phyloP scores from a whole-genome alignment of 2,113 vertebrate genomes.

The Gadus macrocephalus region DNA sequence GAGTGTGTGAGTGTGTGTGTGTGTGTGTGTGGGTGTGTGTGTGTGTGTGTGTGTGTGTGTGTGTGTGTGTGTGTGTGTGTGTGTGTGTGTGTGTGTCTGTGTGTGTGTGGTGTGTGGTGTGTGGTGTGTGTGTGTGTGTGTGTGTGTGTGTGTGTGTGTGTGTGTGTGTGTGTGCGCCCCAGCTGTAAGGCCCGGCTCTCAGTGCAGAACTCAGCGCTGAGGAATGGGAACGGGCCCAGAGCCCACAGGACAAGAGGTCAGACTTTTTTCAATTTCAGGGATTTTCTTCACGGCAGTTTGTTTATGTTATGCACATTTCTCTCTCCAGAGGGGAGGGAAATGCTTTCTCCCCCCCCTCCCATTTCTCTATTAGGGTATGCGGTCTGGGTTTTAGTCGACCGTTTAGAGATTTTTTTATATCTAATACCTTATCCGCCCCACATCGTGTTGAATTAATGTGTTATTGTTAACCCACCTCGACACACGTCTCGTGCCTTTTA shows the following conservation, averaged over 20 bases:
- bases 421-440: not conserved
- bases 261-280: conserved; percentile 69
- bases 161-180: conserved; percentile 1
- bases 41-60: too few relatives aligned
- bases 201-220: conserved; percentile 88
- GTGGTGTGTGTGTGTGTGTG: too few relatives aligned
- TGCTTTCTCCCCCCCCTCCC: conserved; percentile 15
- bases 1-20: too few relatives aligned
- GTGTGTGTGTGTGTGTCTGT: too few relatives aligned
- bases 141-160: too few relatives aligned
- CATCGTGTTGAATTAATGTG: conserved; percentile 59
- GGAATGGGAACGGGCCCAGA: conserved; percentile 85
- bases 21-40: too few relatives aligned
- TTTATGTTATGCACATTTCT: conserved; percentile 70
- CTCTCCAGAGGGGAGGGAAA: conserved; percentile 47
- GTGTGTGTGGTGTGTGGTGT: too few relatives aligned
- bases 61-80: too few relatives aligned
- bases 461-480: conserved; percentile 40
- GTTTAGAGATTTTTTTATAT: not conserved
- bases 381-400: not conserved
- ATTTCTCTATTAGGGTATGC: not conserved
- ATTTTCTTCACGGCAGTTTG: conserved; percentile 68
- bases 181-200: conserved; percentile 83
- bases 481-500: conserved; percentile 52
- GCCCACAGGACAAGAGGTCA: conserved; percentile 78